These are phyloP conservation scores for Benthosema pterotum DNA, from an alignment of 2,797 vertebrate species.

Conservation along the genomic window DNA sequence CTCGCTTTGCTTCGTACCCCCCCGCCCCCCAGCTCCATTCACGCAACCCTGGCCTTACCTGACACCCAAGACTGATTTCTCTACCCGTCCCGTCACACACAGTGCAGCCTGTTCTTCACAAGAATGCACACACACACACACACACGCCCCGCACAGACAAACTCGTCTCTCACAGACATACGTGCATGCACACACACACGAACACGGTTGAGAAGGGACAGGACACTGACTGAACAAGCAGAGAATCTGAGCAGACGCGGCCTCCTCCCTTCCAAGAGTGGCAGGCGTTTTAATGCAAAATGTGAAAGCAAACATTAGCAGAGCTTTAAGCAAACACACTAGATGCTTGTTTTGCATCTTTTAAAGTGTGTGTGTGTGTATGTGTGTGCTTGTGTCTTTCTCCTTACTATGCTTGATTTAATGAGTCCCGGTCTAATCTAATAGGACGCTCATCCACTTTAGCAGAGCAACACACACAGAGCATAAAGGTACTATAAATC, in stretches of 20 bases:
- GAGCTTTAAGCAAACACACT: slow-evolving; percentile 31
- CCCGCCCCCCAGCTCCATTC: slow-evolving; percentile 26
- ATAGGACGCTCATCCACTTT: slow-evolving; percentile 44
- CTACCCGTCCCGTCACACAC: slow-evolving; percentile 23
- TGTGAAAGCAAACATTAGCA: slow-evolving; percentile 54
- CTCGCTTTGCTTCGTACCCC: slow-evolving; percentile 2
- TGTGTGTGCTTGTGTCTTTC: neutral
- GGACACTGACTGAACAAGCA: no score
- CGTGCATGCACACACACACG: no score
- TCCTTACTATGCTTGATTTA: slow-evolving; percentile 56
- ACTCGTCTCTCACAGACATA: no score
- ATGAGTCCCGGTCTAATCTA: slow-evolving; percentile 55
- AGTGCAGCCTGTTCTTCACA: slow-evolving; percentile 26
- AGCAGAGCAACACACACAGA: slow-evolving; percentile 39
- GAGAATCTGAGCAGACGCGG: no score
- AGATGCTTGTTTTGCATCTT: slow-evolving; percentile 44
- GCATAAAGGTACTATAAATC: slow-evolving; percentile 44
- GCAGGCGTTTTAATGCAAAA: slow-evolving; percentile 46
- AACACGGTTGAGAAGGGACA: no score
- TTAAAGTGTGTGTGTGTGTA: neutral
- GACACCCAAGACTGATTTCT: slow-evolving; percentile 29
- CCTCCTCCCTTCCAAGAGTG: slow-evolving; percentile 22
- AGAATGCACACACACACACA: slow-evolving; percentile 27
- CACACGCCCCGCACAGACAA: no score
- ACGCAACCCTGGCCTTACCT: slow-evolving; percentile 46